These are phyloP conservation scores for Epizoanthus scotinus DNA, from an alignment of 92 coral and sea anemone species.

Conservation along the genomic window DNA sequence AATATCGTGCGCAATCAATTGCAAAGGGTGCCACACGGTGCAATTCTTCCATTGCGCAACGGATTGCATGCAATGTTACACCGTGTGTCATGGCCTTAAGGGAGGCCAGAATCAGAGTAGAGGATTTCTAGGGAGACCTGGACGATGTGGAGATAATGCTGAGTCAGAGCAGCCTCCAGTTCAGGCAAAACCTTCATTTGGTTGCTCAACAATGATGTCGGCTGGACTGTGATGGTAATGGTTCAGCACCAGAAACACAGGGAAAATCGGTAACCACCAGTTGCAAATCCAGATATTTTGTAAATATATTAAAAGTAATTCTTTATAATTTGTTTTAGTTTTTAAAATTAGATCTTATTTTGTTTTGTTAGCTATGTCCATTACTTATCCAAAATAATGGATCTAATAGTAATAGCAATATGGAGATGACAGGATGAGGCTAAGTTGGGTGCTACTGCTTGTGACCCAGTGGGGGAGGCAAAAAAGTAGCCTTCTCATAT, in stretches of 20 bases:
- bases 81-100: too few species aligned
- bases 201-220: slow-evolving; percentile 53
- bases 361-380: too few species aligned
- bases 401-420: neutral
- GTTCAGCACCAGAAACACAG: slow-evolving; percentile 39
- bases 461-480: neutral
- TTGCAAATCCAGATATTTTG: slow-evolving; percentile 10
- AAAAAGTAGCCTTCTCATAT: neutral
- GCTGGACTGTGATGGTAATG: slow-evolving; percentile 56
- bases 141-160: slow-evolving; percentile 33
- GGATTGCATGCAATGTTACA: too few species aligned
- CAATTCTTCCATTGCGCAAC: too few species aligned
- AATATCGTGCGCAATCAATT: too few species aligned
- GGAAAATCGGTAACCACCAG: neutral
- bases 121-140: too few species aligned
- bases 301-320: too few species aligned
- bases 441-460: neutral
- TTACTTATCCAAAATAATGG: neutral
- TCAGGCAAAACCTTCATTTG: slow-evolving; percentile 51
- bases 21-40: too few species aligned
- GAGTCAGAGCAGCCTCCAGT: slow-evolving; percentile 26
- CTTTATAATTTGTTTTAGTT: too few species aligned
- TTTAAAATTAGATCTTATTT: neutral
- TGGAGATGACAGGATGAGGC: slow-evolving; percentile 1
- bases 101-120: too few species aligned